A percentile compares a stretch with the other conserved stretches of the same genome.
These are phyloP conservation scores for Monoplex corrugatus DNA, from an alignment of 2,888 invertebrate genomes.

Conservation along the genomic window DNA sequence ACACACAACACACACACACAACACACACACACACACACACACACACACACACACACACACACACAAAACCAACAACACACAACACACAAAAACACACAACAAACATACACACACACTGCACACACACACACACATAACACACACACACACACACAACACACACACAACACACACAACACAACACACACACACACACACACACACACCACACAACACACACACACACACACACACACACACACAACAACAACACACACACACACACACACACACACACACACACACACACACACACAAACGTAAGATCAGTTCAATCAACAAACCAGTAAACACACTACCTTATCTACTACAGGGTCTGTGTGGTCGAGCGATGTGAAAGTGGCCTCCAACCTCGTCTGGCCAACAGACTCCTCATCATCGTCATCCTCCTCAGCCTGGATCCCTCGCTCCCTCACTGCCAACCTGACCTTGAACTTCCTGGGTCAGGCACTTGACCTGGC, in stretches of 20 bases:
- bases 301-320: not conserved
- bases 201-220: not conserved
- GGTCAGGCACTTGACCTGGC: slow-evolving; percentile 94
- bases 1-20: too few relatives aligned
- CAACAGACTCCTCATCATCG: not conserved
- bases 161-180: too few relatives aligned
- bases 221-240: not conserved
- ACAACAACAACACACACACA: not conserved
- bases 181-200: not conserved
- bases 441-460: slow-evolving; percentile 78
- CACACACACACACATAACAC: not conserved
- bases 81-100: too few relatives aligned
- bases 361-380: not conserved
- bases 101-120: not conserved
- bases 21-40: too few relatives aligned
- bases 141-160: not conserved
- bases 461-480: slow-evolving; percentile 80
- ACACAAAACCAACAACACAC: too few relatives aligned
- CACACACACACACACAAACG: too few relatives aligned
- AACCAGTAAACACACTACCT: not conserved
- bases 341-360: not conserved
- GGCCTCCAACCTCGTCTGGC: slow-evolving; percentile 38
- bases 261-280: not conserved
- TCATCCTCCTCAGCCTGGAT: slow-evolving; percentile 66
- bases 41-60: too few relatives aligned